A percentile compares a stretch with the other conserved stretches of the same genome.
These are phyloP conservation scores for Papilio glaucus DNA, from an alignment of 1,140 invertebrate species.

Conservation along the genomic window DNA sequence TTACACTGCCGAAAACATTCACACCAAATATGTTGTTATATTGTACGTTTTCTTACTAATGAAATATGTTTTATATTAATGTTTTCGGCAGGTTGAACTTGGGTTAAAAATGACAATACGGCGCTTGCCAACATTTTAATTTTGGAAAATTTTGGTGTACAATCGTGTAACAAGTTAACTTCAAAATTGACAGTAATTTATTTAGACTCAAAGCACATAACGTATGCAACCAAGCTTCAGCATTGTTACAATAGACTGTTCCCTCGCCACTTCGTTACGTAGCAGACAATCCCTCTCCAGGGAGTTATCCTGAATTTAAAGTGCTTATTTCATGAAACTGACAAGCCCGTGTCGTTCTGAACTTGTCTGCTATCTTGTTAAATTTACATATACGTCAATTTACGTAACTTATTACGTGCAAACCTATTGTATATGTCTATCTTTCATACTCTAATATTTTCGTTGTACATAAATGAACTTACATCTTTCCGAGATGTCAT, in stretches of 20 bases:
- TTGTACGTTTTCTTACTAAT: too few relatives aligned
- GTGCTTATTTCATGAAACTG: constrained; percentile 21
- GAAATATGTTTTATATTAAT: too few relatives aligned
- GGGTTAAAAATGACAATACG: too few relatives aligned
- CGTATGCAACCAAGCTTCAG: background rate
- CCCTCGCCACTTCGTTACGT: background rate
- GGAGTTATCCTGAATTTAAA: constrained; percentile 32
- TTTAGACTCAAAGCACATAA: background rate
- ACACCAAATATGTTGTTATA: too few relatives aligned
- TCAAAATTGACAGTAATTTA: background rate
- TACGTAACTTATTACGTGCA: background rate
- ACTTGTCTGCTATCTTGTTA: constrained; percentile 3
- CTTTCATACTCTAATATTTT: too few relatives aligned
- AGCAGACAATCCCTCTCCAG: constrained; percentile 22
- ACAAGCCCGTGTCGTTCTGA: constrained; percentile 4
- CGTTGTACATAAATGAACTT: too few relatives aligned
- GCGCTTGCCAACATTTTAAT: too few relatives aligned
- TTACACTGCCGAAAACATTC: too few relatives aligned
- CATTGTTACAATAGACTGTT: background rate
- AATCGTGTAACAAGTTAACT: constrained; percentile 9
- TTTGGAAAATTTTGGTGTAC: too few relatives aligned
- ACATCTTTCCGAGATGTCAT: too few relatives aligned
- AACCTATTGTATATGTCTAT: background rate
- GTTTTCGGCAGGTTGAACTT: too few relatives aligned
- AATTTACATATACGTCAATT: background rate